Evolutionary conservation across 2,888 invertebrate genomes (phyloP), one percentile per base, ranked within the genome.

Genomic region (Caenorhabditis zanzibari): DNA sequence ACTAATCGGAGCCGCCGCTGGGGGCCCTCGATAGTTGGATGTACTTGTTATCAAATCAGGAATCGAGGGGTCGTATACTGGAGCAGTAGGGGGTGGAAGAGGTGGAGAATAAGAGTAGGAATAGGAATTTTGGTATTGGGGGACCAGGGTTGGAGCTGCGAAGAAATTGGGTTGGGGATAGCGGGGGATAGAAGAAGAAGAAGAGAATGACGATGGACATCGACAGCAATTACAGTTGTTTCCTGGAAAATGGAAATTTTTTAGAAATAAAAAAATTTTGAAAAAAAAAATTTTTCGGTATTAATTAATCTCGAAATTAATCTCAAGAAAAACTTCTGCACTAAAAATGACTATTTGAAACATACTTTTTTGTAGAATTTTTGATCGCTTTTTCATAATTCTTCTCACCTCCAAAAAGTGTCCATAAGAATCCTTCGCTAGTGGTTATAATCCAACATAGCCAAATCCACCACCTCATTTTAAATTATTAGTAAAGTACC

Each of bases 141-240:
- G 54, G 4, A 68, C 35, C 5, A 54, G 68, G 16, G 52, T 54
- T 9, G 68, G 68, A 0, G 38, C 12, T 52, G 56, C n/a, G 28
- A 54, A 52, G 47, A 68, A 68, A 16, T 35, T 32, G 22, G 26
- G 66, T 16, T 54, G 41, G 26, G 28, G 35, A n/a, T 47, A 47
- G 10, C 47, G 0, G 6, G 54, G 32, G 32, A 32, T 4, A 32
- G 32, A 7, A 32, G 54, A 26, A 26, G 24, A 1, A 22, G n/a
- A 24, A 41, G 59, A 16, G 35, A 19, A 2, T 10, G 52, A 12
- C 26, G 59, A 7, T 12, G 47, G 5, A 24, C 82, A 82, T 54
- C 59, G 52, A 49, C 82, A 82, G 38, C 76, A 82, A 41, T 76
- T 64, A n/a, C 82, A 82, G 22, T 54, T 28, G 38, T 79, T 71